Percentiles rank a stretch among this genome's conserved stretches.
phyloP scores from a whole-genome alignment of 2,888 invertebrate genomes.

The Saturnia pavonia region DNA sequence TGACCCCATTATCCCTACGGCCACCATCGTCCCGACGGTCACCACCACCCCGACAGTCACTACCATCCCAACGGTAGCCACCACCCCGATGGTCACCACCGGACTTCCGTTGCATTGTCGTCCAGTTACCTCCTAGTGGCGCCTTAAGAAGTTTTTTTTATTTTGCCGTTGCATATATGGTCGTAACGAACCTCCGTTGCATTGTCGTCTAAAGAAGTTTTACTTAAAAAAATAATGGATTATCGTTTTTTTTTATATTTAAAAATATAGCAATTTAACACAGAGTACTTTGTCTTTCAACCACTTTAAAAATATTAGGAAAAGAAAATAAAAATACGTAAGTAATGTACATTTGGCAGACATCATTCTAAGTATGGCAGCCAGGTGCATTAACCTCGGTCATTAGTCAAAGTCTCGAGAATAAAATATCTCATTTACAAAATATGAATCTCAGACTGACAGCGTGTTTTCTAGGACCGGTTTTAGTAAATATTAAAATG shows the following conservation, averaged over 20 bases:
- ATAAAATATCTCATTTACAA: slow-evolving; percentile 3
- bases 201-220: too few species aligned
- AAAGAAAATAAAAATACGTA: neutral
- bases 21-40: too few species aligned
- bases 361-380: neutral
- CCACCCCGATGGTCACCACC: too few species aligned
- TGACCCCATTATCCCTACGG: too few species aligned
- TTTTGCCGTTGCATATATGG: too few species aligned
- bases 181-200: too few species aligned
- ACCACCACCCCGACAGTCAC: too few species aligned
- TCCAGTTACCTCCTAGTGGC: too few species aligned
- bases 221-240: too few species aligned
- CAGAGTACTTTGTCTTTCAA: neutral
- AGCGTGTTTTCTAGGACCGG: slow-evolving; percentile 25
- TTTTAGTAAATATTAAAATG: neutral
- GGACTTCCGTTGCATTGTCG: too few species aligned
- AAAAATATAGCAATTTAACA: neutral
- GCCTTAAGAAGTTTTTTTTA: too few species aligned
- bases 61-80: too few species aligned
- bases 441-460: neutral
- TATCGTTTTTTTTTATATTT: neutral
- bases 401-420: slow-evolving; percentile 10
- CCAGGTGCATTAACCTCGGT: neutral
- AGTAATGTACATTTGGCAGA: neutral
- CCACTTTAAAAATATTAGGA: neutral